Conservation (phyloP, 2,113 vertebrate species). For the Lepisosteus osseus region DNA sequence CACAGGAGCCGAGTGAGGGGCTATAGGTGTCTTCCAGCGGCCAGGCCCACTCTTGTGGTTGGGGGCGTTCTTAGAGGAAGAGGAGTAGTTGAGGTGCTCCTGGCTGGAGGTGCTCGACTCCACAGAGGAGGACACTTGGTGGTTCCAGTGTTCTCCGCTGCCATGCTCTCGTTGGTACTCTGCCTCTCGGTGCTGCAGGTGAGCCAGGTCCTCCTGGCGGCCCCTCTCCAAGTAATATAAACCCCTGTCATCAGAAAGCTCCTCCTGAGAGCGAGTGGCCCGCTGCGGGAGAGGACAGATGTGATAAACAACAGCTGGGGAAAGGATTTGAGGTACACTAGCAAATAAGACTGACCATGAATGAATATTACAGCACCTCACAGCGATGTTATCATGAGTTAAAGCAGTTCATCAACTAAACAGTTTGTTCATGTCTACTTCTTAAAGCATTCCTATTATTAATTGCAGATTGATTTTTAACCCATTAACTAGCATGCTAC, state of each 20-base stretch:
- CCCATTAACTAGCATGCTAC: too few species aligned
- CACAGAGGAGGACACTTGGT: slow-evolving; percentile 76
- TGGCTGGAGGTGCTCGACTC: slow-evolving; percentile 93
- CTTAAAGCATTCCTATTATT: too few species aligned
- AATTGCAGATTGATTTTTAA: too few species aligned
- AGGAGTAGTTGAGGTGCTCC: slow-evolving; percentile 87
- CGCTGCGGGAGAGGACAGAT: slow-evolving; percentile 58
- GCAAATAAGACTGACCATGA: too few species aligned
- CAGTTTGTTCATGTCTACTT: too few species aligned
- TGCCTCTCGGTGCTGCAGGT: slow-evolving; percentile 62
- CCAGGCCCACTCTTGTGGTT: slow-evolving; percentile 90
- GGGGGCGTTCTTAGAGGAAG: slow-evolving; percentile 67
- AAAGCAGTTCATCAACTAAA: too few species aligned
- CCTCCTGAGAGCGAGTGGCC: slow-evolving; percentile 85
- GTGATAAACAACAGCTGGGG: not conserved
- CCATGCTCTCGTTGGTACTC: slow-evolving; percentile 49
- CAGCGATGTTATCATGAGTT: too few species aligned
- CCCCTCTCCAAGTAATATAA: slow-evolving; percentile 65
- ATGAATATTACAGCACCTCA: too few species aligned
- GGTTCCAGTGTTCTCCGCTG: slow-evolving; percentile 79
- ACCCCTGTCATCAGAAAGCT: slow-evolving; percentile 67
- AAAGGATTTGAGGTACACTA: not conserved
- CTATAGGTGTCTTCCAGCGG: slow-evolving; percentile 91
- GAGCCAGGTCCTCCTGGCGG: slow-evolving; percentile 73
- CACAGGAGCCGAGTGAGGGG: slow-evolving; percentile 60